Percentiles rank a stretch among this genome's conserved stretches.
phyloP scores from a whole-genome alignment of 2,888 invertebrate genomes.

The Ellobium chinense region DNA sequence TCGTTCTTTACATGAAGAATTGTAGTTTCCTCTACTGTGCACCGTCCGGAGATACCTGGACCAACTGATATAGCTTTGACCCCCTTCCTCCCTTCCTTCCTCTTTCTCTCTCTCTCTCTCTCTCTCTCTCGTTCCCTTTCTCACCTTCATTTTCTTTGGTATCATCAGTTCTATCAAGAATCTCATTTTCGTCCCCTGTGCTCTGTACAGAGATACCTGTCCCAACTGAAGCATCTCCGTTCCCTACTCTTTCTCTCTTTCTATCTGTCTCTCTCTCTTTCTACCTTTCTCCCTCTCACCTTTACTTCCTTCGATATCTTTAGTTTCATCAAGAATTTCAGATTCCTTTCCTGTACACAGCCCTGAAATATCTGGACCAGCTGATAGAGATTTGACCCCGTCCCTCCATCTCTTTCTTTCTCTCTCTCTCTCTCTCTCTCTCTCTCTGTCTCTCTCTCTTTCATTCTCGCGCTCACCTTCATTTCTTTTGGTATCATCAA shows the following conservation, averaged over 20 bases:
- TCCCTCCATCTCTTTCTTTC: no score
- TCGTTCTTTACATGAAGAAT: neutral
- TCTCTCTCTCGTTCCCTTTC: neutral
- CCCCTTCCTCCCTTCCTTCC: neutral
- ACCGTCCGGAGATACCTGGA: no score
- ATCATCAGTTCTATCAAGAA: slow-evolving; percentile 15
- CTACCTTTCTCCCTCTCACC: neutral
- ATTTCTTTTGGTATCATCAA: neutral
- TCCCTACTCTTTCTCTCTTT: neutral
- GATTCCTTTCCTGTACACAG: neutral
- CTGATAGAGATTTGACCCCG: no score
- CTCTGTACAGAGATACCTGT: slow-evolving; percentile 2
- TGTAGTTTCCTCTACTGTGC: no score
- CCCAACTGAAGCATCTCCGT: slow-evolving; percentile 13
- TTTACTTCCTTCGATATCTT: neutral
- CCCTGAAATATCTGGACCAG: slow-evolving; percentile 12
- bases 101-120: neutral
- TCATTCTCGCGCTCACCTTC: neutral
- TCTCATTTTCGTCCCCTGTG: neutral
- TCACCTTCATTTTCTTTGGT: neutral
- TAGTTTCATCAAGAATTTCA: slow-evolving; percentile 6
- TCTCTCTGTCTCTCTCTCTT: neutral
- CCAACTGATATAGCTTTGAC: no score
- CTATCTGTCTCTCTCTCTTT: neutral
- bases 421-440: neutral